Percentiles rank a stretch among this genome's conserved stretches.
Conservation (phyloP, 2,888 invertebrate genomes). For the Watsonalla cultraria region DNA sequence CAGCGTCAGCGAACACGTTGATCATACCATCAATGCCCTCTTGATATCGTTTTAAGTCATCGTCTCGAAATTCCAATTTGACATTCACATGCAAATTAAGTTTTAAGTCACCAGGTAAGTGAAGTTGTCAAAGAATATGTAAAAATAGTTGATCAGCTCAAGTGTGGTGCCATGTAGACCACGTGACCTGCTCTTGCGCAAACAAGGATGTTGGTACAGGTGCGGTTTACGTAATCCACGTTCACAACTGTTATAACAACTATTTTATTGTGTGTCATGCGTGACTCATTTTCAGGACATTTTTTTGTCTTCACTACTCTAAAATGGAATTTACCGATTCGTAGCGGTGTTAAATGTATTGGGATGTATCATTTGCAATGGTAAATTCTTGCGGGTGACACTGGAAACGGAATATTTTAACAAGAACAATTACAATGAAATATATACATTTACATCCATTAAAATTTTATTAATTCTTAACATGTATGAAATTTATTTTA, state of each 20-base stretch:
- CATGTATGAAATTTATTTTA: too few species aligned
- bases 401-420: too few species aligned
- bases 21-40: too few species aligned
- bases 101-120: not conserved
- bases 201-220: conserved; percentile 65
- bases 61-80: not conserved
- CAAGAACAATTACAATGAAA: too few species aligned
- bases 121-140: not conserved
- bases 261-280: conserved; percentile 8
- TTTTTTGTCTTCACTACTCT: not conserved
- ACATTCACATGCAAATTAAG: not conserved
- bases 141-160: not conserved
- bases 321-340: not conserved
- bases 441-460: too few species aligned
- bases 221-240: conserved; percentile 44
- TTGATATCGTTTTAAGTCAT: not conserved
- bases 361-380: too few species aligned
- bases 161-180: conserved; percentile 5
- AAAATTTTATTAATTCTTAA: too few species aligned
- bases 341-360: too few species aligned
- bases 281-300: conserved; percentile 10
- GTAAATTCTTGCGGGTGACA: too few species aligned
- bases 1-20: too few species aligned
- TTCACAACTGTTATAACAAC: conserved; percentile 11
- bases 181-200: conserved; percentile 37